phyloP scores from a whole-genome alignment of 2,888 invertebrate species.

The Sesamia inferens region DNA sequence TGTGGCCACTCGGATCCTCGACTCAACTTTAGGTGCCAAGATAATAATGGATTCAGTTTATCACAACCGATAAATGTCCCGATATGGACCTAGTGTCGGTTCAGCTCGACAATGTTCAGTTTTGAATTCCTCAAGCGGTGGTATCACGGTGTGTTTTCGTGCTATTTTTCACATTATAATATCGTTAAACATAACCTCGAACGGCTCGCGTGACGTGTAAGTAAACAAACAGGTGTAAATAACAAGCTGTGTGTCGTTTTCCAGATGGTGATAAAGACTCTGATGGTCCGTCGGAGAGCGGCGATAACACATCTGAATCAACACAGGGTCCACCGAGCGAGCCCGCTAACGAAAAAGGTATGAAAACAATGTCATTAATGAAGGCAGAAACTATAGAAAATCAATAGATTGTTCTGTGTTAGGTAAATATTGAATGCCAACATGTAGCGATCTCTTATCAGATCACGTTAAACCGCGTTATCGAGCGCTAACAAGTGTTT shows the following conservation, averaged over 20 bases:
- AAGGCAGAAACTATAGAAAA: conserved; percentile 16
- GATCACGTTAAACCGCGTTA: conserved; percentile 60
- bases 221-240: conserved; percentile 69
- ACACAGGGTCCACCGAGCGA: conserved; percentile 85
- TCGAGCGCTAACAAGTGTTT: conserved; percentile 59
- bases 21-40: conserved; percentile 60
- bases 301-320: conserved; percentile 88
- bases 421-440: conserved; percentile 27
- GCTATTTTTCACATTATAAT: conserved; percentile 41
- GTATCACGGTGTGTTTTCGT: conserved; percentile 84
- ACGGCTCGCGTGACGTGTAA: conserved; percentile 59
- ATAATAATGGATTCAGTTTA: conserved; percentile 78
- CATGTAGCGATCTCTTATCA: conserved; percentile 58
- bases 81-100: conserved; percentile 75
- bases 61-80: conserved; percentile 79
- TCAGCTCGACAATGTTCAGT: conserved; percentile 83
- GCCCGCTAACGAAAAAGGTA: conserved; percentile 89
- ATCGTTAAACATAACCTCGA: conserved; percentile 37
- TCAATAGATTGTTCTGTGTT: conserved; percentile 15
- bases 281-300: conserved; percentile 88
- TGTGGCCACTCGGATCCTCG: conserved; percentile 51
- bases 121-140: conserved; percentile 87
- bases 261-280: conserved; percentile 89
- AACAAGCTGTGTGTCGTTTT: conserved; percentile 68
- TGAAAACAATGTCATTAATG: conserved; percentile 32